Evolutionary conservation across 2,113 vertebrate species (phyloP), one percentile per base, ranked within the genome.

Genomic region (Excalfactoria chinensis): DNA sequence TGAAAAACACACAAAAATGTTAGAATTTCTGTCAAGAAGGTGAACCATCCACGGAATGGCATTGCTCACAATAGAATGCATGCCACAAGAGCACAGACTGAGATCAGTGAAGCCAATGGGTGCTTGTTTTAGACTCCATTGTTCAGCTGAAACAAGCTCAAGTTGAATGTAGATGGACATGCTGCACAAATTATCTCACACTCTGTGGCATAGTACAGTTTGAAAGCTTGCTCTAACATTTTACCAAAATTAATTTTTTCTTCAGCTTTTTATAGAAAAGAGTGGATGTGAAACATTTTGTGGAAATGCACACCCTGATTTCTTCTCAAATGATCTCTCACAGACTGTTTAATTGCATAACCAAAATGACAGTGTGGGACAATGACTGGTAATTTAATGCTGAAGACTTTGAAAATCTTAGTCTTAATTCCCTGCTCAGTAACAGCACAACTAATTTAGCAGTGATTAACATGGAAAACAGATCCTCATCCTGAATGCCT

Each of bases 331-430:
- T 2, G 1, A 7, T 83, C 12, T 80, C 56, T 49, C 0, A 5
- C 34, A 83, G 37, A 22, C 22, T 66, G 34, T 56, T 87, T 84
- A 92, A 83, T 77, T 91, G 56, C 26, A 76, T 58, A 81, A 86
- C 94, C 40, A 85, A 96, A 95, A 92, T 83, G 56, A 77, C 60
- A 89, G 44, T 74, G 81, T 7, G 9, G 89, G 87, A 92, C 75
- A 88, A 60, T 77, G 78, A 94, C 91, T 80, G 32, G 64, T 87
- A 95, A 93, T 75, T 91, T 91, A 85, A 94, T 77, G 81, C 75
- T 37, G 43, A 28, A 73, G 72, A 60, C 56, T 92, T 90, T 83
- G 63, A 91, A 92, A 93, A 89, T 30, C 60, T 80, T 73, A 34
- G 37, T 63, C 68, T 83, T 93, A 76, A 77, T 92, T 89, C 35